Conservation (phyloP, 2,888 invertebrate species). For the Troides helena region DNA sequence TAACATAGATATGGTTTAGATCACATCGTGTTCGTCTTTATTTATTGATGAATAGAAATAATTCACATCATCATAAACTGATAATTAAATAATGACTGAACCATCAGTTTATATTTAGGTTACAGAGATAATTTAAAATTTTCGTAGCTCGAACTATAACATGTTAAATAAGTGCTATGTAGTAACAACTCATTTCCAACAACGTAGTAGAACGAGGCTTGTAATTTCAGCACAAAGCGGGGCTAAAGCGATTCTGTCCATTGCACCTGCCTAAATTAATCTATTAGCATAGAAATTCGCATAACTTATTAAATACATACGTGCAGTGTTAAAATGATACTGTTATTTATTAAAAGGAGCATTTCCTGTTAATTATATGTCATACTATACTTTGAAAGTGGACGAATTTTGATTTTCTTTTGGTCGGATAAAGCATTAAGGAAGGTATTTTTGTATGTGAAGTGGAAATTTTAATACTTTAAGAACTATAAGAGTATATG, state of each 20-base stretch:
- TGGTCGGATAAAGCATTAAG: no score
- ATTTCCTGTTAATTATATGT: background rate
- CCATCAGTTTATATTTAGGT: background rate
- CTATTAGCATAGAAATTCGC: constrained; percentile 15
- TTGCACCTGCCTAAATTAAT: constrained; percentile 46
- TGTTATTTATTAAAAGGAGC: background rate
- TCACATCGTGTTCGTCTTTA: background rate
- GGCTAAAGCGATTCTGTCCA: constrained; percentile 67
- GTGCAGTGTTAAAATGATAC: background rate
- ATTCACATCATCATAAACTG: background rate
- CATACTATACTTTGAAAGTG: no score
- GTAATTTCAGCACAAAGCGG: constrained; percentile 70
- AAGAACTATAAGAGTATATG: no score
- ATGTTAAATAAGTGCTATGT: constrained; percentile 3
- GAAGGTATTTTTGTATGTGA: no score
- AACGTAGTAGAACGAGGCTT: constrained; percentile 16
- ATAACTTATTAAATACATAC: constrained; percentile 2
- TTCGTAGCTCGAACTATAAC: background rate
- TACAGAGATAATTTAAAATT: background rate
- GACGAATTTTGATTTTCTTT: no score
- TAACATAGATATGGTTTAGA: no score
- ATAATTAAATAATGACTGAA: background rate
- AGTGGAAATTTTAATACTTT: no score
- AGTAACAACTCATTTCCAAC: constrained; percentile 18
- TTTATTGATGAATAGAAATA: background rate